Conservation (phyloP, 92 coral and sea anemone genomes). For the Actinostola sp. region DNA sequence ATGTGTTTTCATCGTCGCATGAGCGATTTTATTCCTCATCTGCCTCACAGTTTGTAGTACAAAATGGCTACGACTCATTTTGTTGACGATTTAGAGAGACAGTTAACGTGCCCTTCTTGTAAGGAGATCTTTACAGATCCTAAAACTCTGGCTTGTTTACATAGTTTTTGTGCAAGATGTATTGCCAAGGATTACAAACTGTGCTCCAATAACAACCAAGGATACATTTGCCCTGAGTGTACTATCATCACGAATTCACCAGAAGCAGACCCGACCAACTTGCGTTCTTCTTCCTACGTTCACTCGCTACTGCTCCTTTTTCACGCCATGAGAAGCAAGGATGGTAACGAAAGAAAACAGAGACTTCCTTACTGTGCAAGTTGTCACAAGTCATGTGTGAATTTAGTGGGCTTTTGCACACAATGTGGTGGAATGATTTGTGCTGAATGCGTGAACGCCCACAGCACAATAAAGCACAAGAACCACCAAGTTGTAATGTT, state of each 20-base stretch:
- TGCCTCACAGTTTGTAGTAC: no score
- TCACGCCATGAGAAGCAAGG: background rate
- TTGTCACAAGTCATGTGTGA: background rate
- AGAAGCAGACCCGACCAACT: background rate
- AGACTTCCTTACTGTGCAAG: background rate
- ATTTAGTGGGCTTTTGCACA: background rate
- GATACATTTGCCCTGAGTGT: conserved; percentile 4
- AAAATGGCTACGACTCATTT: background rate
- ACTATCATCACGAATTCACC: background rate
- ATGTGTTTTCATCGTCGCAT: background rate
- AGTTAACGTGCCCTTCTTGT: conserved; percentile 9
- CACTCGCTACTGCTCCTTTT: background rate
- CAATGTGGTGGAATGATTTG: conserved; percentile 4
- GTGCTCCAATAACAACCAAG: background rate
- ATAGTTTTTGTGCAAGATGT: background rate
- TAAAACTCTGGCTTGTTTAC: background rate
- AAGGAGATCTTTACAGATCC: conserved; percentile 1
- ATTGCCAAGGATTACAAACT: background rate
- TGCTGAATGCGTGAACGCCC: background rate
- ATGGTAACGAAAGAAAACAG: background rate
- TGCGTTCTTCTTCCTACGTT: background rate
- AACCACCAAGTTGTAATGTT: background rate
- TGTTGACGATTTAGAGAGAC: background rate
- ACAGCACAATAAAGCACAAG: conserved; percentile 1
- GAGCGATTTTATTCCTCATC: no score